Percentiles rank a stretch among this genome's conserved stretches.
phyloP scores from a whole-genome alignment of 23 tunicate genomes.

The Aplidium turbinatum region DNA sequence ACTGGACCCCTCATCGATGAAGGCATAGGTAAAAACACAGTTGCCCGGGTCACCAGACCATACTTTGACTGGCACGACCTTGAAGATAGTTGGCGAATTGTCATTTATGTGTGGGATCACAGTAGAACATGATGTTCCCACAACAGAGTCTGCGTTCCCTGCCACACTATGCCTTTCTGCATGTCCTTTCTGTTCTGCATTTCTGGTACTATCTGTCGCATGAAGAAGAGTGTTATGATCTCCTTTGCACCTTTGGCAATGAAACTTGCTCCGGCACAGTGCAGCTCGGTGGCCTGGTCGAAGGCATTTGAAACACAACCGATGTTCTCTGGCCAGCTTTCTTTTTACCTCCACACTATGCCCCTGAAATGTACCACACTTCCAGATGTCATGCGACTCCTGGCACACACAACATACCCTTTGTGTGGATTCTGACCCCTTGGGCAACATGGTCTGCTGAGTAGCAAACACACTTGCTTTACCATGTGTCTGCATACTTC shows the following conservation, averaged over 20 bases:
- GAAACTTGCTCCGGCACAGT: background rate
- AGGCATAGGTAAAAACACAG: constrained; percentile 4
- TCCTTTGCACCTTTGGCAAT: background rate
- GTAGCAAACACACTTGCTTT: too few relatives aligned
- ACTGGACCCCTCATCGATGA: constrained; percentile 21
- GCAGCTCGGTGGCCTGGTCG: background rate
- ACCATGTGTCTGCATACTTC: too few relatives aligned
- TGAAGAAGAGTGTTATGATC: background rate
- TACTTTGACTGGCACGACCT: constrained; percentile 9
- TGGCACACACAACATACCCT: too few relatives aligned
- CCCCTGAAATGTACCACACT: background rate
- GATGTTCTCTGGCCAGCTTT: background rate
- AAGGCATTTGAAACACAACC: background rate
- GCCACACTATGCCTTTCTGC: too few relatives aligned
- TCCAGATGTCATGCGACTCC: background rate
- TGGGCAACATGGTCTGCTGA: too few relatives aligned
- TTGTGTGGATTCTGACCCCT: too few relatives aligned
- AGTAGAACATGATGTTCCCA: too few relatives aligned
- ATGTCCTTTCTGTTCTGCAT: too few relatives aligned
- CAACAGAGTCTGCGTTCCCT: too few relatives aligned
- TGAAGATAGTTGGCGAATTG: too few relatives aligned
- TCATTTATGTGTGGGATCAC: too few relatives aligned
- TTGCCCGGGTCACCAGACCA: constrained; percentile 11
- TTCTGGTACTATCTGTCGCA: background rate
- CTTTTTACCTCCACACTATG: background rate